phyloP scores from a whole-genome alignment of 2,888 invertebrate genomes.

The Noctua fimbriata region DNA sequence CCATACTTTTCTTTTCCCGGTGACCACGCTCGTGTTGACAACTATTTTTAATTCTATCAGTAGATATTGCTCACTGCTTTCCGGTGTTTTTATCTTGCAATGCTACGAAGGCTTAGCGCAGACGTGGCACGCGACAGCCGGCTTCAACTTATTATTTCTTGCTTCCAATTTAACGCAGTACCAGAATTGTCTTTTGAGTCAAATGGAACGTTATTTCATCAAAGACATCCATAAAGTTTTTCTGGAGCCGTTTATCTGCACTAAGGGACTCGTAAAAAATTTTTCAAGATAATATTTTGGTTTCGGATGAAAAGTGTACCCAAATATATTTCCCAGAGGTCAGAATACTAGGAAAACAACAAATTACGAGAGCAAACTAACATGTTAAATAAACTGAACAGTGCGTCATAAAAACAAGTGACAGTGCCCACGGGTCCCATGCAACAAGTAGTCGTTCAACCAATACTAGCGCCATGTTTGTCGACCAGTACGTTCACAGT shows the following conservation, averaged over 20 bases:
- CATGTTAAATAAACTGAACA: conserved; percentile 48
- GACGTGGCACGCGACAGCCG: conserved; percentile 53
- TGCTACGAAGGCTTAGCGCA: conserved; percentile 55
- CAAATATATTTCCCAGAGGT: conserved; percentile 11
- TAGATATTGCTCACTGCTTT: conserved; percentile 60
- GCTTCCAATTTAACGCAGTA: neutral
- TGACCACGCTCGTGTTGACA: conserved; percentile 49
- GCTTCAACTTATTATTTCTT: conserved; percentile 54
- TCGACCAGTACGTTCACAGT: conserved; percentile 47
- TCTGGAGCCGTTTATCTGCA: neutral
- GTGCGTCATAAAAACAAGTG: conserved; percentile 56
- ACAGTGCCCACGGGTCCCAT: conserved; percentile 37
- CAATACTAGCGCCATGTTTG: conserved; percentile 48
- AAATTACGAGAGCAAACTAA: conserved; percentile 41
- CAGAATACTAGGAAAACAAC: neutral
- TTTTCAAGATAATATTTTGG: neutral
- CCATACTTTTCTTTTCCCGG: conserved; percentile 10
- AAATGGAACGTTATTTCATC: neutral
- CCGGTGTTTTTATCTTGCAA: conserved; percentile 55
- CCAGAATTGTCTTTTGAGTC: neutral
- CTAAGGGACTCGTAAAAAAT: neutral
- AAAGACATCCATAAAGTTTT: neutral
- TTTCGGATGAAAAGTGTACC: neutral
- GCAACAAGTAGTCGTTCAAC: conserved; percentile 64
- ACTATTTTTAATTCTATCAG: conserved; percentile 66